A percentile compares a stretch with the other conserved stretches of the same genome.
These are phyloP conservation scores for Laspeyria flexula DNA, from an alignment of 2,888 invertebrate genomes.

Conservation along the genomic window DNA sequence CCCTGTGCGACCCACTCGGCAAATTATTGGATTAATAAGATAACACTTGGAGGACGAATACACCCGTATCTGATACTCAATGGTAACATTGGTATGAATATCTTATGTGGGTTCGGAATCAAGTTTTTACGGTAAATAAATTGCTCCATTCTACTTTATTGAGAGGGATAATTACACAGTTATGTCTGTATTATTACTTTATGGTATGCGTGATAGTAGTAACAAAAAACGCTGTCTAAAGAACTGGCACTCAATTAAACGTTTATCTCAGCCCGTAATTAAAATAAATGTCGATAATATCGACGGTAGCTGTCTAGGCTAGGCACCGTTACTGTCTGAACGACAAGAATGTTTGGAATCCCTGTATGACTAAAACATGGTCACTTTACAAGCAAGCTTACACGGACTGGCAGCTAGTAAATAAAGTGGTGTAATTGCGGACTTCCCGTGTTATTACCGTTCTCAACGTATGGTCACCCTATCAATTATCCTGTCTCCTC, in stretches of 20 bases:
- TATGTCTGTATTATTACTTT: neutral
- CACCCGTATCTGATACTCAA: conserved; percentile 52
- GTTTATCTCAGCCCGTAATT: conserved; percentile 18
- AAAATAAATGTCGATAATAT: conserved; percentile 25
- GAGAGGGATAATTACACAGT: neutral
- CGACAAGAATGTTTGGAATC: conserved; percentile 27
- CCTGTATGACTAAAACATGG: conserved; percentile 33
- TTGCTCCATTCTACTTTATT: neutral
- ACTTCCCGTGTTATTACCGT: conserved; percentile 61
- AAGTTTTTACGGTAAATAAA: neutral
- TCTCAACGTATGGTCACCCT: conserved; percentile 48
- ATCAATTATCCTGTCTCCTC: conserved; percentile 50
- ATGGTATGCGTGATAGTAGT: neutral
- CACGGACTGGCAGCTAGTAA: conserved; percentile 29
- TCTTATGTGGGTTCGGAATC: conserved; percentile 4
- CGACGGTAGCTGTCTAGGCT: conserved; percentile 17
- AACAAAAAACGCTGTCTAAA: neutral
- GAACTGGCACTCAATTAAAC: neutral
- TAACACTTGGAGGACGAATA: conserved; percentile 59
- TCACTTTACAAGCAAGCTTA: conserved; percentile 35
- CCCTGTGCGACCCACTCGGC: conserved; percentile 64
- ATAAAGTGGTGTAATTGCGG: conserved; percentile 56
- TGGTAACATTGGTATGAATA: conserved; percentile 2
- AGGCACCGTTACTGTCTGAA: conserved; percentile 34
- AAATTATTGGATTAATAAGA: conserved; percentile 73